These are phyloP conservation scores for Hypsopygia costalis DNA, from an alignment of 2,888 invertebrate genomes.

Conservation along the genomic window DNA sequence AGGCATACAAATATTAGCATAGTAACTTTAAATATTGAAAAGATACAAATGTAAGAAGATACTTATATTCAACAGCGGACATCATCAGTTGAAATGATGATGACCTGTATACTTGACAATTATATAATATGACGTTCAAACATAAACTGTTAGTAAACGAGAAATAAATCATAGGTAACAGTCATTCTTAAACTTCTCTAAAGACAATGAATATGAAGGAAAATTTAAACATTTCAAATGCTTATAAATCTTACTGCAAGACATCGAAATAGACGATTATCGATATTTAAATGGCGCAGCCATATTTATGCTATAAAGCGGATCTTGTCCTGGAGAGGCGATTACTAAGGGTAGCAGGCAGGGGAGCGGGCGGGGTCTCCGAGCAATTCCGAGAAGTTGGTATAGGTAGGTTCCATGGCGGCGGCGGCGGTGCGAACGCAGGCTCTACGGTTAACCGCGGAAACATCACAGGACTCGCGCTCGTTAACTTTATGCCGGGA, in stretches of 20 bases:
- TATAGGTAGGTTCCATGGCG: constrained; percentile 12
- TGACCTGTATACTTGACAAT: too few species aligned
- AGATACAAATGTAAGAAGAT: too few species aligned
- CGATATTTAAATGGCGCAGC: constrained; percentile 13
- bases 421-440: constrained; percentile 31
- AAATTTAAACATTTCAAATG: too few species aligned
- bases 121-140: too few species aligned
- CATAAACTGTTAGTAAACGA: too few species aligned
- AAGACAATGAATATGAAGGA: too few species aligned
- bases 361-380: constrained; percentile 30
- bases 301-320: constrained; percentile 27
- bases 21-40: too few species aligned
- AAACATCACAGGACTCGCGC: constrained; percentile 64
- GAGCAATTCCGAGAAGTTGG: constrained; percentile 67
- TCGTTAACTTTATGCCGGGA: constrained; percentile 57
- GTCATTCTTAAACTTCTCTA: too few species aligned
- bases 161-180: too few species aligned
- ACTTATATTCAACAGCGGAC: too few species aligned
- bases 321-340: constrained; percentile 42
- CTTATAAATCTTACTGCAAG: not conserved
- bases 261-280: not conserved
- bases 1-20: too few species aligned
- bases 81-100: too few species aligned
- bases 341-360: constrained; percentile 41
- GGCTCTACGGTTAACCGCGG: constrained; percentile 64